A percentile compares a stretch with the other conserved stretches of the same genome.
phyloP scores from a whole-genome alignment of 2,113 vertebrate species.

The Oryzias woworae region DNA sequence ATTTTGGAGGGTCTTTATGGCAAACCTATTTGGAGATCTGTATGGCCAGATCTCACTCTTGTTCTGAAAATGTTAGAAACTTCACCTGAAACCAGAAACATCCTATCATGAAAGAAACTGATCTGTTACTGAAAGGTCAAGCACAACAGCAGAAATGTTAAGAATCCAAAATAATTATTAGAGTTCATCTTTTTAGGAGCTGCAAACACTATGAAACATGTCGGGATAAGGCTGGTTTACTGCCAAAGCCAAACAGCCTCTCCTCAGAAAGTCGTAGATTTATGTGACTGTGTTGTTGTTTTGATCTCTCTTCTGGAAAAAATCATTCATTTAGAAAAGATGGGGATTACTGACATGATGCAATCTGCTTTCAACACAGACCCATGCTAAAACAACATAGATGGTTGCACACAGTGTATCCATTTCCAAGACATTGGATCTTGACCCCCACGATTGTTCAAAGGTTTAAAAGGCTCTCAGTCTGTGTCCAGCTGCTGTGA shows the following conservation, averaged over 20 bases:
- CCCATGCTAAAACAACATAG: no score
- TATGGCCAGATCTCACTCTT: not conserved
- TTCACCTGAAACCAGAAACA: not conserved
- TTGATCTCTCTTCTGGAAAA: not conserved
- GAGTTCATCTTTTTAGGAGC: slow-evolving; percentile 3
- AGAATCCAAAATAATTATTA: not conserved
- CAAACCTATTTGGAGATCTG: not conserved
- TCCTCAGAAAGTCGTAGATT: slow-evolving; percentile 8
- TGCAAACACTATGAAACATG: not conserved
- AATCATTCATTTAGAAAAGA: not conserved
- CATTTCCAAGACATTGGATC: slow-evolving; percentile 42
- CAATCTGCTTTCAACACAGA: no score
- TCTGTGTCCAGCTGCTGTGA: slow-evolving; percentile 36
- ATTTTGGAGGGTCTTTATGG: slow-evolving; percentile 35
- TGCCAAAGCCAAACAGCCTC: not conserved
- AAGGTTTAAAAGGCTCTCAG: slow-evolving; percentile 62
- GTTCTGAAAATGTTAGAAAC: slow-evolving; percentile 5
- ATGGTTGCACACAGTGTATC: slow-evolving; percentile 12
- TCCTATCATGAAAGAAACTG: not conserved
- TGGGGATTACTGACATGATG: no score
- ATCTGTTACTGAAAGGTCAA: not conserved
- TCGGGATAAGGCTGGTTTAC: slow-evolving; percentile 4
- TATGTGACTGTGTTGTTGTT: not conserved
- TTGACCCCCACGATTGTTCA: slow-evolving; percentile 68
- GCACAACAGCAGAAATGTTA: not conserved